Base-by-base conservation (phyloP, 2,797 vertebrate species). In the Momotus momota region DNA sequence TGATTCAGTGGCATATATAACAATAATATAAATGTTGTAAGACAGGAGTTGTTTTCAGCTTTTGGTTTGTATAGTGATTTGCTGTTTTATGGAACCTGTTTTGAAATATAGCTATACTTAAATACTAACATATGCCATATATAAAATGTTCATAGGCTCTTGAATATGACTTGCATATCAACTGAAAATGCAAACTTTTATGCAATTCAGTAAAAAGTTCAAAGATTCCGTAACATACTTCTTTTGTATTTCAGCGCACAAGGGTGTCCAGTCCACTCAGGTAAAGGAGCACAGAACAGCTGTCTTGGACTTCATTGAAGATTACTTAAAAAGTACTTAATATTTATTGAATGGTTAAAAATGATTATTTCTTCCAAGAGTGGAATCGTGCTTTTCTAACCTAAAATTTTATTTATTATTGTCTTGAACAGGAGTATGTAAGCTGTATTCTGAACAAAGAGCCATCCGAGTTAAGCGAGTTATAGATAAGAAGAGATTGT, bases 401-500 rank as follows among this genome's bases (percentile, higher is more conserved):
- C 38, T 78, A 49, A 81, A 38, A 10, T 70, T 66, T 85, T 86
- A 21, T 88, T 86, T 84, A 14, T 51, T 93, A 25, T 29, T 90
- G 0, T 94, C 86, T 87, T 94, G 60, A 91, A 96, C 96, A 98
- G 99, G 99, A 95, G 99, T 99, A 5, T 99, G 99, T 95, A 99
- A 99, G 92, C 98, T 99, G 81, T 99, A 99, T 96, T 99, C 99
- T 8, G 99, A 99, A 88, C 99, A 99, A 91, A 99, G 99, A 97
- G 99, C 99, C 41, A 99, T 99, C 91, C 96, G 99, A 90, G 99
- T 99, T 52, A 99, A 99, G 92, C 98, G 98, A 70, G 98, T 99
- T 94, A 99, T 99, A 96, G 99, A 99, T 96, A 99, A 99, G 96
- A 99, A 99, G 97, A 98, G 99, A 97, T 93, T 99, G 99, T 99